Percentiles rank a stretch among this genome's conserved stretches.
Evolutionary conservation across 2,888 invertebrate species (phyloP).

Genomic region (Ectropis crepuscularia): DNA sequence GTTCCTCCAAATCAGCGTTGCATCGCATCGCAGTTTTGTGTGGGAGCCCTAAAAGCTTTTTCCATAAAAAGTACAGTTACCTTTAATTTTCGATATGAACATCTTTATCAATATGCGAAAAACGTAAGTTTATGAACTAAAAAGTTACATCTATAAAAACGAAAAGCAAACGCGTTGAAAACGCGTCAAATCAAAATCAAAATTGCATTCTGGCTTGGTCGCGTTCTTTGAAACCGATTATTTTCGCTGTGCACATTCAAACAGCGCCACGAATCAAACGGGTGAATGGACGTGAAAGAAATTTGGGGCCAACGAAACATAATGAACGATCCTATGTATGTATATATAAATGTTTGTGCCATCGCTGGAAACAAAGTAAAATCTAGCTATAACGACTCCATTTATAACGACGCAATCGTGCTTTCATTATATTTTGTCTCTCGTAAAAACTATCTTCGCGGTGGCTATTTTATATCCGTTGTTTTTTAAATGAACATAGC

Average conservation of each 20-base stretch:
- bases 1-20: too few relatives aligned
- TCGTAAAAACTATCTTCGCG: too few relatives aligned
- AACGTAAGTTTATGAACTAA: too few relatives aligned
- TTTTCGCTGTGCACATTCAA: constrained; percentile 33
- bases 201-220: constrained; percentile 6
- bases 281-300: constrained; percentile 70
- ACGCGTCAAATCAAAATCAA: neutral
- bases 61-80: too few relatives aligned
- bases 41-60: too few relatives aligned
- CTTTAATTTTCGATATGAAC: too few relatives aligned
- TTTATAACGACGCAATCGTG: neutral
- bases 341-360: neutral
- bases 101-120: too few relatives aligned
- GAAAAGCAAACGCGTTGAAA: neutral
- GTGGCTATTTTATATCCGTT: too few relatives aligned
- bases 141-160: too few relatives aligned
- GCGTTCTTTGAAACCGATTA: constrained; percentile 26
- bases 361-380: neutral
- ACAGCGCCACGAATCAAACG: constrained; percentile 46
- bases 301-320: constrained; percentile 65
- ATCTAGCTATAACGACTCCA: neutral
- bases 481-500: too few relatives aligned
- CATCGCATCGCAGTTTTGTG: too few relatives aligned
- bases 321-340: constrained; percentile 53
- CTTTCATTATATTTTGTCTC: neutral